A percentile compares a stretch with the other conserved stretches of the same genome.
phyloP scores from a whole-genome alignment of 37 sponge, comb jelly and placozoan species.

The Ianthella basta region DNA sequence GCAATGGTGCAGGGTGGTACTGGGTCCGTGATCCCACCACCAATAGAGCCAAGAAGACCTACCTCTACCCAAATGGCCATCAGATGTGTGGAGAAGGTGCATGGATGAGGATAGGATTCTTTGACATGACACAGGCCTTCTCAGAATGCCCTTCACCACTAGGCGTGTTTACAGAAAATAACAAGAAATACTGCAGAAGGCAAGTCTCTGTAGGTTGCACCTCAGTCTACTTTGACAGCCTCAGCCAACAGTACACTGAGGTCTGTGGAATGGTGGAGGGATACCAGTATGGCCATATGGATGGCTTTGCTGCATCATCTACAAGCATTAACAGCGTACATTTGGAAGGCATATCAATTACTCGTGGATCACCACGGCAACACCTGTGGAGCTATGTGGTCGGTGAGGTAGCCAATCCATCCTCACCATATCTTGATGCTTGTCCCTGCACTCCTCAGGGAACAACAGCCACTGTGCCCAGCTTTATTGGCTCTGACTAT shows the following conservation, averaged over 20 bases:
- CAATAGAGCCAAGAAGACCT: not conserved
- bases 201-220: not conserved
- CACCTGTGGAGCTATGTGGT: conserved; percentile 4
- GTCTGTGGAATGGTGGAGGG: conserved; percentile 22
- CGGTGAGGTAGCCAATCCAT: not conserved
- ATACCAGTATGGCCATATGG: conserved; percentile 9
- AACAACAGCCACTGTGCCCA: not conserved
- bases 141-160: not conserved
- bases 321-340: not conserved
- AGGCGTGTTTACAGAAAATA: not conserved
- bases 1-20: not conserved
- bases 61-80: not conserved
- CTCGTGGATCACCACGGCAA: not conserved
- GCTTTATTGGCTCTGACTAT: not conserved
- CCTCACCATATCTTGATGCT: not conserved
- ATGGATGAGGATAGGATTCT: conserved; percentile 21
- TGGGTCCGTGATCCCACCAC: conserved; percentile 7
- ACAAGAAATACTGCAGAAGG: conserved; percentile 3
- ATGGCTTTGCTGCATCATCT: not conserved
- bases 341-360: conserved; percentile 17
- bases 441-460: conserved; percentile 14
- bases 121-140: conserved; percentile 8
- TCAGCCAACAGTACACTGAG: not conserved
- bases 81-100: conserved; percentile 1
- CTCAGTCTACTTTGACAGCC: conserved; percentile 14